Evolutionary conservation across 1,140 invertebrate species (phyloP).

Genomic region (Lordiphosa clarofinis): DNA sequence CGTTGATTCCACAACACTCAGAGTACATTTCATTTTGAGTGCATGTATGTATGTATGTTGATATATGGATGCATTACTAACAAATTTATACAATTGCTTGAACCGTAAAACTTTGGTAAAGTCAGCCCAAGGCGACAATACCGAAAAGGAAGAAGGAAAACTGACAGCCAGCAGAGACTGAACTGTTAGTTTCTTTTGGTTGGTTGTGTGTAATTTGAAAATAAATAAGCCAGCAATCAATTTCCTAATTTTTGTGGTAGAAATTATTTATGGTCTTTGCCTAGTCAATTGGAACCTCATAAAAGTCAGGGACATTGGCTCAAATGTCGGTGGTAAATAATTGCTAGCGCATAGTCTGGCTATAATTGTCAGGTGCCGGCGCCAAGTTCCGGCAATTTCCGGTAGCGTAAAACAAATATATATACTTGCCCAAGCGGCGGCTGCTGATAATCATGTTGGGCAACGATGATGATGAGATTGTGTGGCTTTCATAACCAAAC

Average conservation of each 20-base stretch:
- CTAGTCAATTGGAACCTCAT: constrained; percentile 28
- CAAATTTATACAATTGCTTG: no score
- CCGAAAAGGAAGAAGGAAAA: no score
- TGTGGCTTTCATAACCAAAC: constrained; percentile 29
- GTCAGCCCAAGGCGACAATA: no score
- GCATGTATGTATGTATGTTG: no score
- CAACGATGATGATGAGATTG: constrained; percentile 6
- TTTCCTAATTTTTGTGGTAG: neutral
- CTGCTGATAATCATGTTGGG: constrained; percentile 6
- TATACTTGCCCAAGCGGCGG: constrained; percentile 35
- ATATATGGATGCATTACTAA: no score
- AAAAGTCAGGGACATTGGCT: constrained; percentile 37
- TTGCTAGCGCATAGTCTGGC: constrained; percentile 26
- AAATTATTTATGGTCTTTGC: constrained; percentile 22
- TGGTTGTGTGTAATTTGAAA: no score
- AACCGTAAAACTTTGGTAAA: no score
- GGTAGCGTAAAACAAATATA: constrained; percentile 35
- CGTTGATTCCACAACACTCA: no score
- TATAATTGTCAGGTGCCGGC: constrained; percentile 72
- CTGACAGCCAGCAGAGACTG: no score
- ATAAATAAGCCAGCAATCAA: neutral
- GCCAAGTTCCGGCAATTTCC: constrained; percentile 67
- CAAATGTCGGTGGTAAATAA: constrained; percentile 33
- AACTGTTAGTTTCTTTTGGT: no score
- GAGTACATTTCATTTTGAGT: no score